These are phyloP conservation scores for Chlamydotis undulata DNA, from an alignment of 2,113 vertebrate species.

Conservation along the genomic window DNA sequence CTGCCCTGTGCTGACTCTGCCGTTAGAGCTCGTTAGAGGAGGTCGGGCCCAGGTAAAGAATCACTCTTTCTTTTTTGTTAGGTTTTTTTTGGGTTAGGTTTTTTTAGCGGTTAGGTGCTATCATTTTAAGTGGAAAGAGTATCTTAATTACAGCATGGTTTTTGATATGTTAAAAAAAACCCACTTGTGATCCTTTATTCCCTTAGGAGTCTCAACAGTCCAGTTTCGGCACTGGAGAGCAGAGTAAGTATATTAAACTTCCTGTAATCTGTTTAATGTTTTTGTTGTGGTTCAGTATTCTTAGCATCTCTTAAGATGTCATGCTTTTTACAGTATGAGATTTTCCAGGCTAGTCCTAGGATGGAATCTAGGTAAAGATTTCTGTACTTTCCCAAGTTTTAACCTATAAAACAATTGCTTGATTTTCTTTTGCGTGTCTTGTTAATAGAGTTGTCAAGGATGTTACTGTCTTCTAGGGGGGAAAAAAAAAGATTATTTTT, in stretches of 20 bases:
- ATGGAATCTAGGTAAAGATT: not conserved
- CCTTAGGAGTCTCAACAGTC: slow-evolving; percentile 87
- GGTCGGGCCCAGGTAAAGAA: too few relatives aligned
- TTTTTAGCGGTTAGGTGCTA: not conserved
- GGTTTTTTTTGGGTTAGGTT: not conserved
- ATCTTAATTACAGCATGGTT: not conserved
- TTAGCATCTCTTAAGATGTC: not conserved
- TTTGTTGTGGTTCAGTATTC: not conserved
- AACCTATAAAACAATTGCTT: not conserved
- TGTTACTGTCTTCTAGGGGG: not conserved
- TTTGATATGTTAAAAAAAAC: not conserved
- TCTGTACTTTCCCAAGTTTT: not conserved
- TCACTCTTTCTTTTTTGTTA: too few relatives aligned
- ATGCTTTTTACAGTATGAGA: not conserved
- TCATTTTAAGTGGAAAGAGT: not conserved
- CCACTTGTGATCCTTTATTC: slow-evolving; percentile 38
- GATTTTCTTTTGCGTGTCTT: not conserved
- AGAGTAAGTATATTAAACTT: slow-evolving; percentile 86
- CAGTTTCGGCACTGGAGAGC: slow-evolving; percentile 84
- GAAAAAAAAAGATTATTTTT: fast-evolving
- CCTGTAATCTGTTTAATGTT: not conserved
- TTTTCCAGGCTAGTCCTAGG: not conserved
- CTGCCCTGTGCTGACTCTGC: not conserved
- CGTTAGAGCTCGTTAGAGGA: not conserved
- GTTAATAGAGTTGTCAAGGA: not conserved